phyloP scores from a whole-genome alignment of 92 coral and sea anemone species.

The Porites rus region DNA sequence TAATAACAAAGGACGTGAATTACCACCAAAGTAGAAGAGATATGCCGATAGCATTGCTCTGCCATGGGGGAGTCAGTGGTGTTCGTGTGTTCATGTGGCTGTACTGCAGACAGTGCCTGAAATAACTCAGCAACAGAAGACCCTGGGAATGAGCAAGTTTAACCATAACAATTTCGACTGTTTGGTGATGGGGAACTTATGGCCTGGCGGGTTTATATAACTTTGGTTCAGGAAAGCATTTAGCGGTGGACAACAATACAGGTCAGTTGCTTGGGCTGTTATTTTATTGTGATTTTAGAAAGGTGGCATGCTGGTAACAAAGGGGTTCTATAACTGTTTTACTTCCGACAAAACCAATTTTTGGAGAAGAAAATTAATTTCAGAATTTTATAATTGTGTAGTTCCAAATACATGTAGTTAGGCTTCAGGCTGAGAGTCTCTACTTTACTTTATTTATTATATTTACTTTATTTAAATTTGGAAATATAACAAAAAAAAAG shows the following conservation, averaged over 20 bases:
- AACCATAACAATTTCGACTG: background rate
- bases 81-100: constrained; percentile 11
- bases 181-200: constrained; percentile 12
- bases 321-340: background rate
- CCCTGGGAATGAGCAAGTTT: constrained; percentile 30
- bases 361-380: background rate
- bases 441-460: too few relatives aligned
- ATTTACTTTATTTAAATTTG: too few relatives aligned
- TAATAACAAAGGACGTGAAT: constrained; percentile 40
- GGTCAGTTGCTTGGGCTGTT: constrained; percentile 19
- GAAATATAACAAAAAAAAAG: too few relatives aligned
- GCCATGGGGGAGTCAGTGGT: constrained; percentile 44
- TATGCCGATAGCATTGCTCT: constrained; percentile 48
- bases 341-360: background rate
- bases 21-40: constrained; percentile 41
- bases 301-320: background rate
- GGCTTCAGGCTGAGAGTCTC: too few relatives aligned
- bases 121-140: constrained; percentile 10
- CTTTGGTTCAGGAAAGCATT: constrained; percentile 31
- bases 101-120: constrained; percentile 15
- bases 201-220: too few relatives aligned
- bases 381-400: background rate
- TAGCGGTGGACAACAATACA: constrained; percentile 9
- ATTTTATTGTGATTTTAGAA: background rate
- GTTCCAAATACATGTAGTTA: too few relatives aligned